Conservation (phyloP, 2,113 vertebrate species). For the Platysternon megacephalum region DNA sequence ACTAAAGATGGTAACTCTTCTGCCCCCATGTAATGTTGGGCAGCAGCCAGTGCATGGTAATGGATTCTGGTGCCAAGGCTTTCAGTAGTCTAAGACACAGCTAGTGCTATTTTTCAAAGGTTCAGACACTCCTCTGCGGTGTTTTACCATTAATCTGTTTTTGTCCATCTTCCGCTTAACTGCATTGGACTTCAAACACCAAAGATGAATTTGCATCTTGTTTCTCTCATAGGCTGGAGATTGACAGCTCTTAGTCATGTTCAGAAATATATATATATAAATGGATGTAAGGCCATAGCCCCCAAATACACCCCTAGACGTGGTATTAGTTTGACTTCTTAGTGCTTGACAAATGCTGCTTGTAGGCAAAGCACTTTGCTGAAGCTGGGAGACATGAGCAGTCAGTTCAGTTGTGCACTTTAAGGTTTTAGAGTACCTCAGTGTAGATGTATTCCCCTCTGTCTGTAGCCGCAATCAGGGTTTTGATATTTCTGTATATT, state of each 20-base stretch:
- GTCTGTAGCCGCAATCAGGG: neutral
- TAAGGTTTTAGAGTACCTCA: conserved; percentile 5
- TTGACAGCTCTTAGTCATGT: neutral
- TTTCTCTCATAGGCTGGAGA: neutral
- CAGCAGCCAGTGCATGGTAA: fast-evolving
- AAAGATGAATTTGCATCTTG: neutral
- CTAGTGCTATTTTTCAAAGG: neutral
- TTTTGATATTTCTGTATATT: conserved; percentile 22
- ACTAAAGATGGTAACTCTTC: neutral
- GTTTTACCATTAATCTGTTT: neutral
- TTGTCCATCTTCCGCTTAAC: neutral
- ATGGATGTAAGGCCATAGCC: neutral
- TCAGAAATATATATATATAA: neutral
- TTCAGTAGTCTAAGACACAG: neutral
- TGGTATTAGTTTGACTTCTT: neutral
- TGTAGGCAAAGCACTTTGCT: neutral
- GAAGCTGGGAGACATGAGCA: neutral
- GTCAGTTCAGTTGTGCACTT: neutral
- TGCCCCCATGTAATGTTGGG: neutral
- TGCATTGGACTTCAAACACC: neutral
- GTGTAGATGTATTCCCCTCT: neutral
- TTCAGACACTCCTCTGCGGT: neutral
- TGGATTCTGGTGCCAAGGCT: neutral
- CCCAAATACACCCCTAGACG: fast-evolving
- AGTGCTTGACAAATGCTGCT: neutral